Evolutionary conservation across 2,888 invertebrate genomes (phyloP).

Genomic region (Noctua janthina): DNA sequence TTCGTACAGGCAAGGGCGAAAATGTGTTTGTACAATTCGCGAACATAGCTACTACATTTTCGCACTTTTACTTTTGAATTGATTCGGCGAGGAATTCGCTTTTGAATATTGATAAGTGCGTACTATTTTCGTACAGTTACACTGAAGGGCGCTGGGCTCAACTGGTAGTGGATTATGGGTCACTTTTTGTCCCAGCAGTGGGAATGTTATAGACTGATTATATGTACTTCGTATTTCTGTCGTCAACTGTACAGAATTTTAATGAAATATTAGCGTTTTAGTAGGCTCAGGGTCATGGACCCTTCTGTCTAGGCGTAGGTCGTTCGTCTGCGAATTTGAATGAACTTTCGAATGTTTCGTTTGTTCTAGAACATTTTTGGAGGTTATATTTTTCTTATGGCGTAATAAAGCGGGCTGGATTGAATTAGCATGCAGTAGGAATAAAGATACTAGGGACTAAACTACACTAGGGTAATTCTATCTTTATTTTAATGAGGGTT

Average conservation of each 20-base stretch:
- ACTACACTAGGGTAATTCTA: background rate
- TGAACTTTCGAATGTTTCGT: slow-evolving; percentile 17
- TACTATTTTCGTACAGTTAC: background rate
- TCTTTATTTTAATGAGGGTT: background rate
- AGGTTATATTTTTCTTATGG: background rate
- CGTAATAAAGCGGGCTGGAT: background rate
- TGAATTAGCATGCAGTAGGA: background rate
- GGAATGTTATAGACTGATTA: background rate
- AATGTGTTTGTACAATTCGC: slow-evolving; percentile 27
- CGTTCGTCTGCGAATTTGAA: slow-evolving; percentile 27
- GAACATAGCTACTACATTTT: background rate
- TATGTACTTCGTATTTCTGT: background rate
- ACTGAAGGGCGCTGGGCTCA: background rate
- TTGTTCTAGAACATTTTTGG: slow-evolving; percentile 18
- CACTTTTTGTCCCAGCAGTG: background rate
- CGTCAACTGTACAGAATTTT: slow-evolving; percentile 21
- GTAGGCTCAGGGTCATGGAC: slow-evolving; percentile 25
- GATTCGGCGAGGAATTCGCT: background rate
- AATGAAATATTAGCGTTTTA: slow-evolving; percentile 52
- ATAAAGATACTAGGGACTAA: background rate
- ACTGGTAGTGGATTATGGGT: background rate
- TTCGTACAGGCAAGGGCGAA: slow-evolving; percentile 41
- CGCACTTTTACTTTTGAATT: background rate
- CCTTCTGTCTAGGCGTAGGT: slow-evolving; percentile 39
- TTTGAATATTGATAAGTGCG: background rate